Conservation (phyloP, 2,113 vertebrate species). For the Egretta garzetta region DNA sequence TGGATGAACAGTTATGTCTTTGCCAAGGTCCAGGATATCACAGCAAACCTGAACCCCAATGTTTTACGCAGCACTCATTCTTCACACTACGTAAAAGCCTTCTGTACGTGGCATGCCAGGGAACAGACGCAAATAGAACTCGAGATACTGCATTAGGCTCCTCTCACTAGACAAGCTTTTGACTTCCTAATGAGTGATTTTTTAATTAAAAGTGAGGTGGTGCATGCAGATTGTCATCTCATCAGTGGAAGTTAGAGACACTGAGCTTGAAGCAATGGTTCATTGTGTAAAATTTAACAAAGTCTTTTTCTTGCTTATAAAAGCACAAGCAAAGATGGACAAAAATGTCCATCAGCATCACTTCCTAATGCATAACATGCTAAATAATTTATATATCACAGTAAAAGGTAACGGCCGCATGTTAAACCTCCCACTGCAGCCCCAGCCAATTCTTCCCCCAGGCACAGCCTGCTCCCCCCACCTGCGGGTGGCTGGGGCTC, state of each 20-base stretch:
- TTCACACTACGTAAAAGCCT: neutral
- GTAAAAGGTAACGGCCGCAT: neutral
- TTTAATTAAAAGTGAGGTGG: constrained; percentile 9
- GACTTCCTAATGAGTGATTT: neutral
- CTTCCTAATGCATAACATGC: neutral
- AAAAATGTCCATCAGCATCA: neutral
- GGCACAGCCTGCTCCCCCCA: neutral
- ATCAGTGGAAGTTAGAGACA: neutral
- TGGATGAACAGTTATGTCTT: neutral
- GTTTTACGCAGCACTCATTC: neutral
- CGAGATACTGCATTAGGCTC: neutral
- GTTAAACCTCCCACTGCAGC: neutral
- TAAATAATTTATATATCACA: neutral
- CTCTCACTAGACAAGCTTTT: neutral
- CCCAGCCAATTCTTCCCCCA: neutral
- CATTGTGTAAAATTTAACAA: neutral
- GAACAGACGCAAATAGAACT: neutral
- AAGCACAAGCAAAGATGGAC: neutral
- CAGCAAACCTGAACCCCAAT: neutral
- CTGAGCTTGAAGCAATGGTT: neutral
- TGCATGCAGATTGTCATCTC: neutral
- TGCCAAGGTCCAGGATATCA: neutral
- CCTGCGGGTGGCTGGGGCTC: neutral
- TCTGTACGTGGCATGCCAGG: fast-evolving
- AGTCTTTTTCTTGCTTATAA: neutral